Percentiles rank a stretch among this genome's conserved stretches.
These are phyloP conservation scores for Operophtera brumata DNA, from an alignment of 2,888 invertebrate species.

Conservation along the genomic window DNA sequence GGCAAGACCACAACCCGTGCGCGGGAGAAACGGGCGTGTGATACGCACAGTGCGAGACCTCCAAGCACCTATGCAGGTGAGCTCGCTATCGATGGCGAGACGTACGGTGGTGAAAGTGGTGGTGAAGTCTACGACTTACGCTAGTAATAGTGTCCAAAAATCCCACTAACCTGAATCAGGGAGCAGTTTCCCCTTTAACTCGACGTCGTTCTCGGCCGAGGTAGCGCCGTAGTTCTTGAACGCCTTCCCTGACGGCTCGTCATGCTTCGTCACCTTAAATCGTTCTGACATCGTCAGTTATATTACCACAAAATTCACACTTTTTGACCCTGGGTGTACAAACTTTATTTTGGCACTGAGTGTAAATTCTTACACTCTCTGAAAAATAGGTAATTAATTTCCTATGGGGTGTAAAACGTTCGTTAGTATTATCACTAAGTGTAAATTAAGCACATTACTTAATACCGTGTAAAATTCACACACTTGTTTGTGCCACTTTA, in stretches of 20 bases:
- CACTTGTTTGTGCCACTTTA: not conserved
- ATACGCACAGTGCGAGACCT: no score
- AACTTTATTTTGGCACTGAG: not conserved
- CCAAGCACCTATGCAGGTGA: no score
- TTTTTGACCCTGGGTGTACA: conserved; percentile 1
- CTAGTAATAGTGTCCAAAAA: not conserved
- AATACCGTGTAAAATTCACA: not conserved
- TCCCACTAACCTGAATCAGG: conserved; percentile 64
- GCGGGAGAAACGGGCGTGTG: no score
- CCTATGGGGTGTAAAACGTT: not conserved
- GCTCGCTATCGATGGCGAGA: no score
- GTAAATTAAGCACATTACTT: no score
- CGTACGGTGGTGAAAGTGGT: no score
- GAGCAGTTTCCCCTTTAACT: conserved; percentile 70
- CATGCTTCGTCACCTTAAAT: conserved; percentile 82
- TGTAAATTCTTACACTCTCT: not conserved
- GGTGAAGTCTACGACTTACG: no score
- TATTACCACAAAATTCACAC: conserved; percentile 6
- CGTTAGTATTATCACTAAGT: no score
- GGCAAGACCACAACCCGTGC: no score
- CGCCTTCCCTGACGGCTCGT: conserved; percentile 76
- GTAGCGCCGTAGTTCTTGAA: conserved; percentile 82
- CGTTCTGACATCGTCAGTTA: conserved; percentile 79
- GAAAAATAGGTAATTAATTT: not conserved
- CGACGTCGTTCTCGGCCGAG: conserved; percentile 70